Conservation (phyloP, 64 coral and sea anemone species). For the Dendrophyllia cribrosa region DNA sequence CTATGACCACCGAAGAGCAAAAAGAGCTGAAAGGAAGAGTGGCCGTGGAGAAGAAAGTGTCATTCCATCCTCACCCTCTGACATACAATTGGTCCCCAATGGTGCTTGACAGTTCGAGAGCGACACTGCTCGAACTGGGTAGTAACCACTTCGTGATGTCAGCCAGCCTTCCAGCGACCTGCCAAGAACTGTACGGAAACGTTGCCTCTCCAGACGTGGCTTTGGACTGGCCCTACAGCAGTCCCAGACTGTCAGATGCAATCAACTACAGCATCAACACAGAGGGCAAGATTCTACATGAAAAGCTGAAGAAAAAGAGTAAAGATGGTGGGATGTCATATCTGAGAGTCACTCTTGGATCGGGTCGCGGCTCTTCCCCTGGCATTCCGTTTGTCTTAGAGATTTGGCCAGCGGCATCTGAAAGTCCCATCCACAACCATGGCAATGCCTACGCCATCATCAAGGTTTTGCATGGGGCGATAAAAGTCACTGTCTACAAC, state of each 20-base stretch:
- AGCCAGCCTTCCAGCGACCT: slow-evolving; percentile 37
- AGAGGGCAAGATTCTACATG: slow-evolving; percentile 21
- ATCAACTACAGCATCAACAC: slow-evolving; percentile 62
- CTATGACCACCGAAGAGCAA: background rate
- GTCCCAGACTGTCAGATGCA: slow-evolving; percentile 19
- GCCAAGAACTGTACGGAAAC: slow-evolving; percentile 37
- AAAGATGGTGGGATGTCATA: background rate
- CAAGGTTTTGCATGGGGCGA: slow-evolving; percentile 28
- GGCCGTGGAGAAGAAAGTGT: slow-evolving; percentile 7
- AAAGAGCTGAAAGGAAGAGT: background rate
- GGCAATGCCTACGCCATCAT: slow-evolving; percentile 60
- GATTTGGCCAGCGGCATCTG: slow-evolving; percentile 15
- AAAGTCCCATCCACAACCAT: slow-evolving; percentile 58
- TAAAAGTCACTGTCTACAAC: slow-evolving; percentile 54
- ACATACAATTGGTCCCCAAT: background rate
- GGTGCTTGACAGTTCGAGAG: slow-evolving; percentile 33
- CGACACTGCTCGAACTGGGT: slow-evolving; percentile 4
- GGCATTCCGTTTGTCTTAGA: slow-evolving; percentile 57
- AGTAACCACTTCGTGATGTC: slow-evolving; percentile 1
- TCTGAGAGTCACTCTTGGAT: slow-evolving; percentile 51
- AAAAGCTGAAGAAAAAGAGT: slow-evolving; percentile 37
- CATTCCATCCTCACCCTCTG: slow-evolving; percentile 22
- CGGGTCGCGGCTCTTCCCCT: slow-evolving; percentile 14
- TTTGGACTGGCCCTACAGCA: background rate
- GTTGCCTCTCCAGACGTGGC: slow-evolving; percentile 9